Evolutionary conservation across 2,113 vertebrate genomes (phyloP), one percentile per base, ranked within the genome.

Genomic region (Carassius carassius): DNA sequence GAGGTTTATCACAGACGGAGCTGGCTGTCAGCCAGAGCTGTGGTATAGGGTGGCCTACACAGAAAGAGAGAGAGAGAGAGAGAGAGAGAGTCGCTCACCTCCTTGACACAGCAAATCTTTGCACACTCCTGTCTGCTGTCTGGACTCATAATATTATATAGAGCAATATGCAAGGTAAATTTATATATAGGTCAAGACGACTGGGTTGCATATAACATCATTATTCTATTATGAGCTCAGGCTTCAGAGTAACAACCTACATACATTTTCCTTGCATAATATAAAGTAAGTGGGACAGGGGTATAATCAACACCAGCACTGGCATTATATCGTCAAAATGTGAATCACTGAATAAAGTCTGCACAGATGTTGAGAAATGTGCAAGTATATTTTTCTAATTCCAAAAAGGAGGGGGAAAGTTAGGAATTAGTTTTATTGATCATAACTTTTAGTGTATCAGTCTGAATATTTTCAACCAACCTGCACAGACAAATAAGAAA

Each of bases 81-180:
- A 74, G 47, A 77, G 49, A 78, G 51, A 78, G 51, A 56, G 51
- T 41, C 37, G 56, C 49, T 65, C 23, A 75, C 70, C 23, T 88
- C 56, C 70, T 89, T 90, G 83, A 89, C 83, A 88, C 85, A 87
- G 88, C 78, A 85, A 83, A 83, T 76, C 79, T 35, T 65, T 44
- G 73, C 35, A 67, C 23, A 58, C 35, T 90, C 65, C 63, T 79
- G 37, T 75, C 41, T 69, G 63, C 62, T 79, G 37, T 78, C 41
- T 70, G 72, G 72, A 84, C 16, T 23, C 54, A 83, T 51, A 51
- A 85, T 54, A 21, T 65, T 29, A 21, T 51, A 81, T 51, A 67
- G 32, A 67, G 19, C 37, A 82, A 72, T 37, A 72, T 51, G 65
- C 47, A 72, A 58, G 4, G 65, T 82, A 72, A 72, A 82, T 37